These are phyloP conservation scores for Scotopteryx bipunctaria DNA, from an alignment of 2,888 invertebrate species.

Conservation along the genomic window DNA sequence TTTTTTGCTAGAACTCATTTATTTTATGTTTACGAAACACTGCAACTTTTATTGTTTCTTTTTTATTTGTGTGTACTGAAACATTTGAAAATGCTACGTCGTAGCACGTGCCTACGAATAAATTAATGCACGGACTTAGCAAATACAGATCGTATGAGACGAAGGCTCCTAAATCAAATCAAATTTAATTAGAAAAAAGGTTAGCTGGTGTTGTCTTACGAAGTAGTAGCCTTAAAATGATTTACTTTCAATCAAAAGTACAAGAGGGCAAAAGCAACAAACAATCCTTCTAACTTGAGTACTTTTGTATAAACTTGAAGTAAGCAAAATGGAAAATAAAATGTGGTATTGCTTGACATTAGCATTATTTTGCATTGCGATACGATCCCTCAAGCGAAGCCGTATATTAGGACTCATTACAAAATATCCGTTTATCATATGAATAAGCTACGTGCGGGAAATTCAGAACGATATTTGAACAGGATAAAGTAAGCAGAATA, in stretches of 20 bases:
- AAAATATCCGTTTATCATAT: slow-evolving; percentile 33
- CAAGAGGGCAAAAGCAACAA: no score
- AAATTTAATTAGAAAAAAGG: no score
- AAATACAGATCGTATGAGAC: slow-evolving; percentile 5
- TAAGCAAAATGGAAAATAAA: neutral
- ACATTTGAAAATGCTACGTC: slow-evolving; percentile 9
- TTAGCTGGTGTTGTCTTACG: no score
- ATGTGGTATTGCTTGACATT: slow-evolving; percentile 3
- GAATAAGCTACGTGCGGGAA: slow-evolving; percentile 34
- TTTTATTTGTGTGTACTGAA: slow-evolving; percentile 1
- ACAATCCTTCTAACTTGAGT: neutral
- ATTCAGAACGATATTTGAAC: slow-evolving; percentile 30
- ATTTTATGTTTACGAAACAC: no score
- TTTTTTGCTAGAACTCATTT: no score
- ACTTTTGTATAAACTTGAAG: neutral
- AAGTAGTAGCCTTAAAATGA: no score
- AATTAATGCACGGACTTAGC: slow-evolving; percentile 9
- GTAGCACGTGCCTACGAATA: slow-evolving; percentile 22
- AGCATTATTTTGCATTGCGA: slow-evolving; percentile 17
- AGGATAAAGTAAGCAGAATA: slow-evolving; percentile 24
- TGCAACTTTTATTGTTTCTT: neutral
- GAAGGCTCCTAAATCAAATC: slow-evolving; percentile 1
- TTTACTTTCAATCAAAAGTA: no score
- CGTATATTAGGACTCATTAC: slow-evolving; percentile 22
- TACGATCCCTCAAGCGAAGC: slow-evolving; percentile 7